A percentile compares a stretch with the other conserved stretches of the same genome.
These are phyloP conservation scores for Drosophila quinaria DNA, from an alignment of 2,888 invertebrate species.

Conservation along the genomic window DNA sequence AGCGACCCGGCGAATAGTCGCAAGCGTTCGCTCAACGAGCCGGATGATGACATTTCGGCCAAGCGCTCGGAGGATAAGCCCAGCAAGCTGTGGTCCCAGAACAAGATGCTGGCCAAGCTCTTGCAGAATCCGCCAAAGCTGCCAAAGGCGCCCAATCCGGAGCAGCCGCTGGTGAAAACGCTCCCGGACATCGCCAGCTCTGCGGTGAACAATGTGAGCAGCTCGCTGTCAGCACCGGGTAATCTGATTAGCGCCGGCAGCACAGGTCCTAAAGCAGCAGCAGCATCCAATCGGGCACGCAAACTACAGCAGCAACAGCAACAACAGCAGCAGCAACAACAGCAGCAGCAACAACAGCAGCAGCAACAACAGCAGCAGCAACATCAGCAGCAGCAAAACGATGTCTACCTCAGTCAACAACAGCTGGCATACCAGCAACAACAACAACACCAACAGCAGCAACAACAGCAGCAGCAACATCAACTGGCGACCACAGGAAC, in stretches of 20 bases:
- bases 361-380: slow-evolving; percentile 71
- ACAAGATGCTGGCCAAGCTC: slow-evolving; percentile 93
- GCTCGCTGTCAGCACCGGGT: slow-evolving; percentile 70
- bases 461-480: slow-evolving; percentile 72
- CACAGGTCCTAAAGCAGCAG: slow-evolving; percentile 85
- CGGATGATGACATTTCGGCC: slow-evolving; percentile 86
- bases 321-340: slow-evolving; percentile 69
- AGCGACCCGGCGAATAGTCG: slow-evolving; percentile 86
- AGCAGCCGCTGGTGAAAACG: slow-evolving; percentile 83
- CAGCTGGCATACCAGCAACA: slow-evolving; percentile 70
- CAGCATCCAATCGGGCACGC: slow-evolving; percentile 61
- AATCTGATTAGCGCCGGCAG: slow-evolving; percentile 74
- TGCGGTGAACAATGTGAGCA: slow-evolving; percentile 78
- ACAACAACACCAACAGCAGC: slow-evolving; percentile 69
- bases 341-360: slow-evolving; percentile 79
- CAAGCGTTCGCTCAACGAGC: slow-evolving; percentile 89
- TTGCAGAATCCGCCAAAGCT: slow-evolving; percentile 91
- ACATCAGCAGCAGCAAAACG: slow-evolving; percentile 82
- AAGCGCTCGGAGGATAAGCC: slow-evolving; percentile 85
- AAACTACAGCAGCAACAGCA: slow-evolving; percentile 86
- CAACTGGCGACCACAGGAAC: slow-evolving; percentile 80
- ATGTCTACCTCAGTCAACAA: slow-evolving; percentile 85
- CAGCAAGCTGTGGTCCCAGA: slow-evolving; percentile 92
- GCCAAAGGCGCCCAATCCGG: slow-evolving; percentile 86
- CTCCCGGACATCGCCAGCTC: slow-evolving; percentile 85